Evolutionary conservation across 2,797 vertebrate genomes (phyloP), one percentile per base, ranked within the genome.

Genomic region (Gadopsis marmoratus): DNA sequence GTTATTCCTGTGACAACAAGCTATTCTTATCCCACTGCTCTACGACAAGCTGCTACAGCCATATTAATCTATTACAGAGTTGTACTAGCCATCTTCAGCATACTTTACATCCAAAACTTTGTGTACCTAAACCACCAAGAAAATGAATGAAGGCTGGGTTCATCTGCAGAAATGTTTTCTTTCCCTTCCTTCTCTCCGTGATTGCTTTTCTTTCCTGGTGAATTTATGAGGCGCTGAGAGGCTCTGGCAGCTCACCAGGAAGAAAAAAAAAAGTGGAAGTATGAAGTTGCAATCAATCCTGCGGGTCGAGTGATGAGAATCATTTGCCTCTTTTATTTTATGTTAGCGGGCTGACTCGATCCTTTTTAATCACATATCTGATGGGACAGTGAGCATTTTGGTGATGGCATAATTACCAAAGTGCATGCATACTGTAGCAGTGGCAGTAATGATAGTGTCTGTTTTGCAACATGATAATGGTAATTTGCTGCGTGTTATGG

Each of bases 401-500:
- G 76, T 83, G 86, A 86, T 87, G 85, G 81, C 78, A 83, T 91
- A 83, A 90, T 89, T 72, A 79, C 83, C 43, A 60, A 78, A 88
- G 74, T 84, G 79, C 76, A 69, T 64, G 81, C 84, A 71, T 37
- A 58, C 74, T 69, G 74, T 54, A 81, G 56, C 73, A 48, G 4
- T 11, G 55, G 79, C 78, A 60, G 78, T 85, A 86, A 93, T 92
- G 82, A 92, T 62, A 77, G 82, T 70, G 86, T 90, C 80, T 88
- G 85, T 86, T 91, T 78, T 87, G 80, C 76, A 82, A 86, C 86
- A 63, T 63, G 62, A 89, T 92, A 83, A 87, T 84, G 82, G 87
- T 90, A 77, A 91, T 91, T 91, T 89, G 81, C 78, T 43, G 62
- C 78, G 76, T 89, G 89, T 92, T 87, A 85, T 92, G 90, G 81